Percentiles rank a stretch among this genome's conserved stretches.
phyloP scores from a whole-genome alignment of 2,113 vertebrate species.

The Morphnarchus princeps region DNA sequence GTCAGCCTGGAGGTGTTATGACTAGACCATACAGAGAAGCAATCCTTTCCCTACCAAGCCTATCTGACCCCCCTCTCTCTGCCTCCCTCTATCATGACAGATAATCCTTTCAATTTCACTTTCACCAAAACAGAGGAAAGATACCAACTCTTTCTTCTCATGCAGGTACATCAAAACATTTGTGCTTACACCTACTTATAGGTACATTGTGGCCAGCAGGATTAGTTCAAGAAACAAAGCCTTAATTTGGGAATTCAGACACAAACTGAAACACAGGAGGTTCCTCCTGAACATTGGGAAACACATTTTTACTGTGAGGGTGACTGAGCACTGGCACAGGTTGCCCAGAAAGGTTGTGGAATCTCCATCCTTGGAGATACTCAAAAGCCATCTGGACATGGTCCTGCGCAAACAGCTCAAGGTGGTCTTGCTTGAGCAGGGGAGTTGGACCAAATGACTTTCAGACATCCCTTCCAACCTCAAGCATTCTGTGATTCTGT shows the following conservation, averaged over 20 bases:
- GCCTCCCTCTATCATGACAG: neutral
- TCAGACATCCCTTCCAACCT: neutral
- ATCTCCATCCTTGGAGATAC: neutral
- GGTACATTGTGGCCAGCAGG: neutral
- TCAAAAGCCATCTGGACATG: neutral
- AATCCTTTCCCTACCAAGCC: neutral
- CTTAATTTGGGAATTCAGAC: neutral
- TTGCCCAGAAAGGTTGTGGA: neutral
- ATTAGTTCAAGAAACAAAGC: neutral
- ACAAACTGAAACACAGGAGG: neutral
- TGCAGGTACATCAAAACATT: neutral
- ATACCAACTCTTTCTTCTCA: neutral
- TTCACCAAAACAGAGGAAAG: neutral
- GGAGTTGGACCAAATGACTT: neutral
- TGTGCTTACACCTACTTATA: neutral
- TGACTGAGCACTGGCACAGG: neutral
- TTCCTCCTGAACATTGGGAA: neutral
- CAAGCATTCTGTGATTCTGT: neutral
- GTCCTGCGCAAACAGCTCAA: accelerated
- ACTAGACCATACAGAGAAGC: neutral
- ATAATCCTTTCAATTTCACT: neutral
- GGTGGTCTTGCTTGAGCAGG: neutral
- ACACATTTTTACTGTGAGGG: neutral
- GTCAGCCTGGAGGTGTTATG: neutral
- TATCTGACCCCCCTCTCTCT: neutral